phyloP scores from a whole-genome alignment of 1,140 invertebrate genomes.

The Trialeurodes vaporariorum region DNA sequence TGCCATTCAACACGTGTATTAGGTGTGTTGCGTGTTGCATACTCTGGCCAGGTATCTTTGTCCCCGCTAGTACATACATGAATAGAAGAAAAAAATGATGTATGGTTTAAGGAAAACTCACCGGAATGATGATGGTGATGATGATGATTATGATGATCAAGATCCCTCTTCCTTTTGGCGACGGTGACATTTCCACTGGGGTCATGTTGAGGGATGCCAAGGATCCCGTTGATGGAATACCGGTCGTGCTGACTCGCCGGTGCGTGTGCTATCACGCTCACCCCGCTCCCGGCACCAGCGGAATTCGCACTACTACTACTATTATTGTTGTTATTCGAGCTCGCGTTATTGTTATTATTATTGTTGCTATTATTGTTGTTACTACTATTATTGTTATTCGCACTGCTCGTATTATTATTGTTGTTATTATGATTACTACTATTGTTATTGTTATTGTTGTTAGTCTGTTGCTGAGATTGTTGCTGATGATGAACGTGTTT shows the following conservation, averaged over 20 bases:
- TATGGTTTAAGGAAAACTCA: background rate
- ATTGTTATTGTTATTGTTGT: constrained; percentile 41
- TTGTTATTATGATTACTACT: constrained; percentile 10
- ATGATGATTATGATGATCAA: constrained; percentile 38
- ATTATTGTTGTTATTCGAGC: constrained; percentile 14
- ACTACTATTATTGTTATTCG: constrained; percentile 25
- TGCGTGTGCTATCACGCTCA: constrained; percentile 22
- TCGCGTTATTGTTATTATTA: constrained; percentile 16
- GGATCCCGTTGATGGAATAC: constrained; percentile 92
- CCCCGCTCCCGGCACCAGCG: constrained; percentile 22
- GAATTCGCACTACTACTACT: background rate
- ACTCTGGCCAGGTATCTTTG: too few relatives aligned
- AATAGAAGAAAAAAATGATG: too few relatives aligned
- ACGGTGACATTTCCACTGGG: constrained; percentile 48
- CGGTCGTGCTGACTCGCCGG: constrained; percentile 43
- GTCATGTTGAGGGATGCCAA: constrained; percentile 65
- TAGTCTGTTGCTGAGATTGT: constrained; percentile 43
- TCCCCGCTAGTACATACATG: too few relatives aligned
- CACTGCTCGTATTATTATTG: background rate
- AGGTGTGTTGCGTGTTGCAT: too few relatives aligned
- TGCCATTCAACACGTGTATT: too few relatives aligned
- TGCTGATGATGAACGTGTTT: constrained; percentile 76
- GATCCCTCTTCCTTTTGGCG: constrained; percentile 57
- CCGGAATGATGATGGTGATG: constrained; percentile 33
- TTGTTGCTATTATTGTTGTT: constrained; percentile 26